Evolutionary conservation across 2,888 invertebrate genomes (phyloP).

Genomic region (Gasteruption jaculator): DNA sequence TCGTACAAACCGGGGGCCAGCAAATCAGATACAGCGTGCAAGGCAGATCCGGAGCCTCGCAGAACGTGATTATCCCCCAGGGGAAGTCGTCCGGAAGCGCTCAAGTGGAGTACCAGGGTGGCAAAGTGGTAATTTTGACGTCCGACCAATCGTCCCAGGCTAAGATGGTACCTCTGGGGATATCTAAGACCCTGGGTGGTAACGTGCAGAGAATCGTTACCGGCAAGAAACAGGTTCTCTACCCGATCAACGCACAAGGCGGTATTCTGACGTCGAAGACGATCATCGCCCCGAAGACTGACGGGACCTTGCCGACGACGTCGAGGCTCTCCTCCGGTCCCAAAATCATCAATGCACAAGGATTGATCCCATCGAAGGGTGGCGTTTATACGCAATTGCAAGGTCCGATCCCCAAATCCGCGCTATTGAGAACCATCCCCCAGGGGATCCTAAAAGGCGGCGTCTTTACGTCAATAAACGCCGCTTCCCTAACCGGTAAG

Average conservation of each 20-base stretch:
- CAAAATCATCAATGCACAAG: constrained; percentile 44
- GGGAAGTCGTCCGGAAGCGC: constrained; percentile 36
- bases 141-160: constrained; percentile 40
- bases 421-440: constrained; percentile 31
- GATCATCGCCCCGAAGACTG: constrained; percentile 43
- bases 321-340: constrained; percentile 50
- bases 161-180: constrained; percentile 41
- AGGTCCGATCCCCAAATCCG: constrained; percentile 32
- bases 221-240: constrained; percentile 57
- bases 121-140: constrained; percentile 47
- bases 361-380: constrained; percentile 43
- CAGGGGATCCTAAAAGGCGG: constrained; percentile 38
- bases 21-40: constrained; percentile 42
- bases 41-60: constrained; percentile 34
- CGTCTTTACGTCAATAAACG: constrained; percentile 36
- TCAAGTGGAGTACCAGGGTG: constrained; percentile 45
- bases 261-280: constrained; percentile 32
- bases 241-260: constrained; percentile 32
- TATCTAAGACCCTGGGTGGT: constrained; percentile 50
- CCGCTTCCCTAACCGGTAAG: constrained; percentile 33
- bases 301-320: constrained; percentile 38
- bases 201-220: constrained; percentile 56
- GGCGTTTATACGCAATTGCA: constrained; percentile 52
- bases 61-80: constrained; percentile 36
- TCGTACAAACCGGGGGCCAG: constrained; percentile 44